Percentiles rank a stretch among this genome's conserved stretches.
phyloP scores from a whole-genome alignment of 2,113 vertebrate species.

The Macrotis lagotis region DNA sequence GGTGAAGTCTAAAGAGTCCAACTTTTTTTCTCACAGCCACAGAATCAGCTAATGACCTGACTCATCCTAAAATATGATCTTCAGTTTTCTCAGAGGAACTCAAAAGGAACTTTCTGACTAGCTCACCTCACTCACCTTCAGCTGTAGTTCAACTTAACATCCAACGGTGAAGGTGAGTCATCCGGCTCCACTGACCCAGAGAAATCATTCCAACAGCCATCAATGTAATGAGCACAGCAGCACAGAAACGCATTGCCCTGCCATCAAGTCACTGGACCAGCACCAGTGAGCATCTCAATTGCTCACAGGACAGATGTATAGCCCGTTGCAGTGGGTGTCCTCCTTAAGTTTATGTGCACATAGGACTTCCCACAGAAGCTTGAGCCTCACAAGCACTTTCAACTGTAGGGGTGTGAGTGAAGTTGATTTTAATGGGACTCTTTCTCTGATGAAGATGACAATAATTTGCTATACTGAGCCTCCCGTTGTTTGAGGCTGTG shows the following conservation, averaged over 20 bases:
- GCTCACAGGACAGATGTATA: slow-evolving; percentile 13
- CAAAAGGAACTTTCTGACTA: neutral
- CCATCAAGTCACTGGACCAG: neutral
- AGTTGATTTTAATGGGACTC: slow-evolving; percentile 26
- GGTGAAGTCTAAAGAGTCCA: neutral
- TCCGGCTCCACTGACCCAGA: neutral
- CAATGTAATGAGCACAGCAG: slow-evolving; percentile 12
- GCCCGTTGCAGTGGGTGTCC: slow-evolving; percentile 5
- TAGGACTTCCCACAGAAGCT: neutral
- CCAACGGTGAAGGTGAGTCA: slow-evolving; percentile 9
- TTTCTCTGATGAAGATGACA: slow-evolving; percentile 30
- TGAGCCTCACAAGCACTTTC: neutral
- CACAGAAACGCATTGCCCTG: slow-evolving; percentile 28
- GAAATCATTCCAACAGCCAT: slow-evolving; percentile 8
- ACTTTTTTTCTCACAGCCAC: neutral
- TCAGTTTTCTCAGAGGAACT: neutral
- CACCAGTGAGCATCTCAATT: slow-evolving; percentile 2
- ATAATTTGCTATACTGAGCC: slow-evolving; percentile 48
- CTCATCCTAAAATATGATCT: neutral
- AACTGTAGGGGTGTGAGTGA: slow-evolving; percentile 43
- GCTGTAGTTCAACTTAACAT: neutral
- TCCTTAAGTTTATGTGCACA: neutral
- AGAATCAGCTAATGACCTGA: neutral
- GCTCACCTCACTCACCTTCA: slow-evolving; percentile 40
- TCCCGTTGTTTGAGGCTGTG: slow-evolving; percentile 60